These are phyloP conservation scores for Meda fulgida DNA, from an alignment of 2,797 vertebrate species.

Conservation along the genomic window DNA sequence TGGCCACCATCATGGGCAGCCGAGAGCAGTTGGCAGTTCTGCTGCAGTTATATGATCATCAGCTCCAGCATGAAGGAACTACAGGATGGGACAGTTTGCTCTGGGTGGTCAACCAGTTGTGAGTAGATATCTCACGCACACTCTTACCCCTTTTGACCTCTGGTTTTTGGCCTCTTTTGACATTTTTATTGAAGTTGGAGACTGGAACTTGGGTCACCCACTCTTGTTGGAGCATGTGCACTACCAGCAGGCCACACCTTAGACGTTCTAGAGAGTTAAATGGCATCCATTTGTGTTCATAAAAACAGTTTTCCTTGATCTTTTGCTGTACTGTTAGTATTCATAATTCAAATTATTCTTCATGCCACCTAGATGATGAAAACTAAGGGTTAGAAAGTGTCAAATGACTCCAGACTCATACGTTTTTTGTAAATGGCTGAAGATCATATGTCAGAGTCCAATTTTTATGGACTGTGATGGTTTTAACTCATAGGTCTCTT, in stretches of 20 bases:
- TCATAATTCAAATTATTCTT: background rate
- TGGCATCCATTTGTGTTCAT: background rate
- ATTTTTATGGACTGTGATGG: background rate
- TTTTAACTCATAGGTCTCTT: background rate
- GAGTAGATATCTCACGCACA: conserved; percentile 68
- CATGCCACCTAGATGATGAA: background rate
- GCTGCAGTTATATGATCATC: conserved; percentile 93
- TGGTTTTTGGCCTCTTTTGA: conserved; percentile 7
- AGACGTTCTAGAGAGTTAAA: background rate
- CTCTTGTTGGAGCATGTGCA: background rate
- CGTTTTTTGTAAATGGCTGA: background rate
- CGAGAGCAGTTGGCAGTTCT: conserved; percentile 89
- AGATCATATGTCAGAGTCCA: background rate
- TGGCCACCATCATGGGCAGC: conserved; percentile 91
- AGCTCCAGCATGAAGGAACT: conserved; percentile 95
- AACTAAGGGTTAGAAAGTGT: background rate
- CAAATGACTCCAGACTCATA: background rate
- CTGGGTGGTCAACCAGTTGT: conserved; percentile 99
- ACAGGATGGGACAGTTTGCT: conserved; percentile 96
- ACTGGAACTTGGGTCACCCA: conserved; percentile 15
- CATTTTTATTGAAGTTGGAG: background rate
- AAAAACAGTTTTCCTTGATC: background rate
- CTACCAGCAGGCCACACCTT: background rate
- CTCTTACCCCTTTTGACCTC: background rate
- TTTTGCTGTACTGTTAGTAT: background rate